phyloP scores from a whole-genome alignment of 2,888 invertebrate species.

The Ypsolopha sequella region DNA sequence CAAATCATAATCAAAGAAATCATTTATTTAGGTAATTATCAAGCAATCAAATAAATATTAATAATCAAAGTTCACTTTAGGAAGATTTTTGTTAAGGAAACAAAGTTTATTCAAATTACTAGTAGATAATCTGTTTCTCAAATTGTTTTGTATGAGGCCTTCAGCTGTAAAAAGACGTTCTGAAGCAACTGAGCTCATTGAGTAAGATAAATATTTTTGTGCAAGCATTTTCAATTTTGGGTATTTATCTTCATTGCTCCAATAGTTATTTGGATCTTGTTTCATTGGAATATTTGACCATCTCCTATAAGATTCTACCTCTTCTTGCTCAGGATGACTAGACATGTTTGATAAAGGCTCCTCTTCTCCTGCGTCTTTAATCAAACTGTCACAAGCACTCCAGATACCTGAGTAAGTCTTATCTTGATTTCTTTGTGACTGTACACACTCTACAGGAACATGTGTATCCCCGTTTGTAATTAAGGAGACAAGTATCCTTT shows the following conservation, averaged over 20 bases:
- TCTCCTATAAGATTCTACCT: conserved; percentile 12
- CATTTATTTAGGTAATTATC: too few species aligned
- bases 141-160: conserved; percentile 8
- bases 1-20: too few species aligned
- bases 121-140: conserved; percentile 11
- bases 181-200: conserved; percentile 13
- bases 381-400: conserved; percentile 7
- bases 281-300: conserved; percentile 12
- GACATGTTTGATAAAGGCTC: conserved; percentile 10
- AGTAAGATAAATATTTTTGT: conserved; percentile 11
- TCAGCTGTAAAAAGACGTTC: conserved; percentile 14
- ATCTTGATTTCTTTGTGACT: not conserved
- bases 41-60: too few species aligned
- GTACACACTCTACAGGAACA: conserved; percentile 1
- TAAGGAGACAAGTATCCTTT: conserved; percentile 7
- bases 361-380: conserved; percentile 6
- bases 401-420: conserved; percentile 7
- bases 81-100: too few species aligned
- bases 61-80: too few species aligned
- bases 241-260: conserved; percentile 13
- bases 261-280: conserved; percentile 13
- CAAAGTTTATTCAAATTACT: too few species aligned
- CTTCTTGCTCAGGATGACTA: conserved; percentile 8
- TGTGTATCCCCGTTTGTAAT: conserved; percentile 5
- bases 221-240: conserved; percentile 13